phyloP scores from a whole-genome alignment of 1,140 invertebrate genomes.

The Drosophila virilis region DNA sequence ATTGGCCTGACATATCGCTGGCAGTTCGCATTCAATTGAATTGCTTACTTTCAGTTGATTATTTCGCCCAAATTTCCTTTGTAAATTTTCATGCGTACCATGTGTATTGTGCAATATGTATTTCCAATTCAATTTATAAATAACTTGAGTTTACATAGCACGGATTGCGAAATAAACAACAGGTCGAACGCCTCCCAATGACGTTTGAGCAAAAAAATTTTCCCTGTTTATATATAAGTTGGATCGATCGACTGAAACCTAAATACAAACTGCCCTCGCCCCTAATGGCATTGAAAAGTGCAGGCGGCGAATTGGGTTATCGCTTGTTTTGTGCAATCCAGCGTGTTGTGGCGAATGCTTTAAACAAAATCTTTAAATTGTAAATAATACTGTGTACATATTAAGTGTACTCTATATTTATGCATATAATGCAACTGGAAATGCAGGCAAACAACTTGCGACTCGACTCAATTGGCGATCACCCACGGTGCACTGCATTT shows the following conservation, averaged over 20 bases:
- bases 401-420: not conserved
- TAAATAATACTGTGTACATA: slow-evolving; percentile 28
- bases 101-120: slow-evolving; percentile 49
- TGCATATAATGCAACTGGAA: slow-evolving; percentile 15
- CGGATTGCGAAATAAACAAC: slow-evolving; percentile 58
- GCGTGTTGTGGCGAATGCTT: slow-evolving; percentile 23
- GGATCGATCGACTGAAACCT: slow-evolving; percentile 36
- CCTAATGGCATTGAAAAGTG: slow-evolving; percentile 54
- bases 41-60: slow-evolving; percentile 22
- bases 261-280: slow-evolving; percentile 21
- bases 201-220: slow-evolving; percentile 42
- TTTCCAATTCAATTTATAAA: slow-evolving; percentile 59
- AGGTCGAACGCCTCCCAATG: slow-evolving; percentile 42
- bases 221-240: slow-evolving; percentile 31
- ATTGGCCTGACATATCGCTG: slow-evolving; percentile 33
- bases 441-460: slow-evolving; percentile 39
- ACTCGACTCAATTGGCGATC: slow-evolving; percentile 24
- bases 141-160: slow-evolving; percentile 60
- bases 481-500: slow-evolving; percentile 34
- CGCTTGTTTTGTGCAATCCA: slow-evolving; percentile 33
- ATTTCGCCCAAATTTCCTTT: slow-evolving; percentile 17
- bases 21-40: slow-evolving; percentile 25
- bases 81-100: slow-evolving; percentile 22
- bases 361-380: slow-evolving; percentile 44
- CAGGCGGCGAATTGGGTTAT: slow-evolving; percentile 51